Conservation (phyloP, 2,888 invertebrate species). For the Trachelus iudaicus region DNA sequence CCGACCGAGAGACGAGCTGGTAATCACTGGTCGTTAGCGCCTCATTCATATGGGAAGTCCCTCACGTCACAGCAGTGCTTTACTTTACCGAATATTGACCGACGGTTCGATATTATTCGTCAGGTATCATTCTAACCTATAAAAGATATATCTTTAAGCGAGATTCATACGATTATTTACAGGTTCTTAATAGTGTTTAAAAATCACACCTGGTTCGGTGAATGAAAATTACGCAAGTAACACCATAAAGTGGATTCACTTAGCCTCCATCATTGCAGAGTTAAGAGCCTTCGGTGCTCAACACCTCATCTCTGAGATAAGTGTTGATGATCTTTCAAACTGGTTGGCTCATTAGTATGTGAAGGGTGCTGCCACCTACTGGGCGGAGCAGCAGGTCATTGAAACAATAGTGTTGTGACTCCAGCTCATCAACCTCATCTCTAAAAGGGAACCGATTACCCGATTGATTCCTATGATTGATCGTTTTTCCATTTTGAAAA, state of each 20-base stretch:
- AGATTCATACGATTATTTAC: neutral
- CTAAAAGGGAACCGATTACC: constrained; percentile 6
- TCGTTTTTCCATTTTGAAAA: constrained; percentile 3
- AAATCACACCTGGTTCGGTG: neutral
- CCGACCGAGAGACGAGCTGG: constrained; percentile 19
- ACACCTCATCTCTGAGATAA: constrained; percentile 37
- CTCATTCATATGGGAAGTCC: constrained; percentile 50
- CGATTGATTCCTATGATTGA: constrained; percentile 23
- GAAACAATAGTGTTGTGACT: constrained; percentile 55
- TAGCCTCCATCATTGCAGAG: neutral
- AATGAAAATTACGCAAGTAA: neutral
- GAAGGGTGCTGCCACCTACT: constrained; percentile 49
- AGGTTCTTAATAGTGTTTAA: neutral
- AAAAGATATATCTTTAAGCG: neutral
- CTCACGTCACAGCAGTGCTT: constrained; percentile 35
- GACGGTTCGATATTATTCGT: neutral
- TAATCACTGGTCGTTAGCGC: constrained; percentile 60
- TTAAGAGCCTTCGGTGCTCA: constrained; percentile 25
- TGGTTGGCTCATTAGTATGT: constrained; percentile 48
- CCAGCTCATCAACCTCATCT: constrained; percentile 46
- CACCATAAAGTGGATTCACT: neutral
- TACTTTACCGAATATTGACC: constrained; percentile 17
- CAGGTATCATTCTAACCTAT: neutral
- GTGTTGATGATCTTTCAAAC: constrained; percentile 45
- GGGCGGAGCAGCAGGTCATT: constrained; percentile 48